Conservation (phyloP, 2,113 vertebrate genomes). For the Xiphorhynchus elegans region DNA sequence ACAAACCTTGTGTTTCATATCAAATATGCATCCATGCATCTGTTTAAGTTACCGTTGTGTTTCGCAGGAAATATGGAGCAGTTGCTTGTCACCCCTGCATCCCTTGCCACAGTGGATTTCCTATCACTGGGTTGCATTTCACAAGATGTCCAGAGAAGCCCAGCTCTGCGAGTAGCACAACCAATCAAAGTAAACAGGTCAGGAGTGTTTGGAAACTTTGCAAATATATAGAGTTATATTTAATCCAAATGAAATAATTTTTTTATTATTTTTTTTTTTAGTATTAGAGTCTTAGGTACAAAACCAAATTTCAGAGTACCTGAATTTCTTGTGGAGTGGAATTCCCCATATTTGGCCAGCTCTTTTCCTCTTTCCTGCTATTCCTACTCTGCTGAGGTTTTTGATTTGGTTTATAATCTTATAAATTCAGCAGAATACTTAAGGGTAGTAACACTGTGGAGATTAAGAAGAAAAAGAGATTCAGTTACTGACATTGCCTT, state of each 20-base stretch:
- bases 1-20: neutral
- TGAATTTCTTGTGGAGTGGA: neutral
- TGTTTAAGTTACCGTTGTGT: neutral
- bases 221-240: neutral
- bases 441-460: neutral
- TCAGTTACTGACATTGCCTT: neutral
- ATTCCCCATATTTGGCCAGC: neutral
- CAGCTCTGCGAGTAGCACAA: neutral
- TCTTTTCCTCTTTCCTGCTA: neutral
- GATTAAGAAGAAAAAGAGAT: neutral
- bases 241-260: neutral
- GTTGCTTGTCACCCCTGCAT: neutral
- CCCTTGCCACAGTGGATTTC: fast-evolving
- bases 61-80: neutral
- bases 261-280: neutral
- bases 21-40: neutral
- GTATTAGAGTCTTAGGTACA: neutral
- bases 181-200: neutral
- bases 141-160: neutral
- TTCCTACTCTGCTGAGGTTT: neutral
- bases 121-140: fast-evolving
- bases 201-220: neutral
- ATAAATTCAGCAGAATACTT: neutral
- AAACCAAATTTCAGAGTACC: neutral
- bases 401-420: neutral